phyloP scores from a whole-genome alignment of 2,888 invertebrate species.

The Pristionchus maxplancki region DNA sequence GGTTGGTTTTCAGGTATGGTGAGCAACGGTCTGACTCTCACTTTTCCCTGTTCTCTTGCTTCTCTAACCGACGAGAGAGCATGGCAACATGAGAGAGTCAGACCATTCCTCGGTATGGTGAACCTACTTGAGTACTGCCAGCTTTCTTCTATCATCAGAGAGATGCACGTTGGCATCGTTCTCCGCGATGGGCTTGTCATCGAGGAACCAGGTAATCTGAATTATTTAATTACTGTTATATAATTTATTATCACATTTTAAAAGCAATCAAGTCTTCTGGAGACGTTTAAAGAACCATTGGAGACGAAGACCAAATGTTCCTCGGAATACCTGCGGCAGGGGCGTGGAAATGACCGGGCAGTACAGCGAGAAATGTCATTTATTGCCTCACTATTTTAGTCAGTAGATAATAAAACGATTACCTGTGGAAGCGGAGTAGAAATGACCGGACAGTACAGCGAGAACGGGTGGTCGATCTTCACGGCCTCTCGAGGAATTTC shows the following conservation, averaged over 20 bases:
- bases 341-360: slow-evolving; percentile 76
- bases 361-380: slow-evolving; percentile 74
- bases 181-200: slow-evolving; percentile 68
- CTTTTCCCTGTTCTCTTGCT: too few relatives aligned
- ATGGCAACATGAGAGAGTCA: too few relatives aligned
- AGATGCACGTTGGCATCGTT: slow-evolving; percentile 61
- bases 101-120: too few relatives aligned
- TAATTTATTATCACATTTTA: background rate
- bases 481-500: slow-evolving; percentile 63
- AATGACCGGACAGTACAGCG: slow-evolving; percentile 75
- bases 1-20: too few relatives aligned
- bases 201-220: slow-evolving; percentile 74
- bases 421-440: slow-evolving; percentile 74
- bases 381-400: too few relatives aligned
- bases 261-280: background rate
- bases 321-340: slow-evolving; percentile 64
- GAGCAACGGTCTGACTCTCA: too few relatives aligned
- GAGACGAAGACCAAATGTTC: too few relatives aligned
- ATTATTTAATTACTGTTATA: slow-evolving; percentile 39
- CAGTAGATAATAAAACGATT: too few relatives aligned
- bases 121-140: slow-evolving; percentile 63
- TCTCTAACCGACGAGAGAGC: too few relatives aligned
- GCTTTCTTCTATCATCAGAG: slow-evolving; percentile 73
- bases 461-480: slow-evolving; percentile 67
- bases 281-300: background rate